phyloP scores from a whole-genome alignment of 2,113 vertebrate species.

The Pagrus major region DNA sequence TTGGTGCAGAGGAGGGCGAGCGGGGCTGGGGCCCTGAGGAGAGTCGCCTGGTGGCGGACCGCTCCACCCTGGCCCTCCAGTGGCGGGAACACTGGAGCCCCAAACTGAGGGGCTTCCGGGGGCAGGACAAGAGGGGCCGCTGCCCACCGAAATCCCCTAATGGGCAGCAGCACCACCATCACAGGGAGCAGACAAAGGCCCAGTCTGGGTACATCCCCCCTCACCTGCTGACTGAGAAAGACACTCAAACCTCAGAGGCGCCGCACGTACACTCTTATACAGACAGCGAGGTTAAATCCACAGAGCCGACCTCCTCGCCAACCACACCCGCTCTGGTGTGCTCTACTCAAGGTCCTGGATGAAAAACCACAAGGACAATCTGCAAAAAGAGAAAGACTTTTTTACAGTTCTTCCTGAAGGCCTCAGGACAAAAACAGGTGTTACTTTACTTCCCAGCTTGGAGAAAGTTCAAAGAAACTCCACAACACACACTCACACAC shows the following conservation, averaged over 20 bases:
- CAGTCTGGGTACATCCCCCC: constrained; percentile 79
- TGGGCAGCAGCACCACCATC: constrained; percentile 8
- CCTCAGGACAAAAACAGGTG: not conserved
- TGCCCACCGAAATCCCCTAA: constrained; percentile 75
- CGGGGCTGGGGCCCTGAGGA: constrained; percentile 84
- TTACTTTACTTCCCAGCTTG: not conserved
- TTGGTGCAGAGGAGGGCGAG: constrained; percentile 80
- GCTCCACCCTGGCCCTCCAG: constrained; percentile 87
- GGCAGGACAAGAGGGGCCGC: constrained; percentile 87
- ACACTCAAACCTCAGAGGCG: constrained; percentile 22
- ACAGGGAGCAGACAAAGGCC: constrained; percentile 29
- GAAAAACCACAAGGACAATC: constrained; percentile 21
- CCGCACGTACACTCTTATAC: constrained; percentile 15
- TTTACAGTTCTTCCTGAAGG: not conserved
- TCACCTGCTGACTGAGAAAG: constrained; percentile 73
- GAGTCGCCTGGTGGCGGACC: constrained; percentile 87
- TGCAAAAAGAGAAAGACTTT: constrained; percentile 4
- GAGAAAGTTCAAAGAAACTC: not conserved
- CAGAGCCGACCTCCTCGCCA: not conserved
- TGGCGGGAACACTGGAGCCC: constrained; percentile 92
- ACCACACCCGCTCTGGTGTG: constrained; percentile 35
- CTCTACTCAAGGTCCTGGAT: constrained; percentile 50
- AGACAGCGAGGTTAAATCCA: not conserved
- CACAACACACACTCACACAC: not conserved
- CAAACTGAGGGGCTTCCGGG: constrained; percentile 88